Base-by-base conservation (phyloP, 1,140 invertebrate species). In the Anoplolepis gracilipes region DNA sequence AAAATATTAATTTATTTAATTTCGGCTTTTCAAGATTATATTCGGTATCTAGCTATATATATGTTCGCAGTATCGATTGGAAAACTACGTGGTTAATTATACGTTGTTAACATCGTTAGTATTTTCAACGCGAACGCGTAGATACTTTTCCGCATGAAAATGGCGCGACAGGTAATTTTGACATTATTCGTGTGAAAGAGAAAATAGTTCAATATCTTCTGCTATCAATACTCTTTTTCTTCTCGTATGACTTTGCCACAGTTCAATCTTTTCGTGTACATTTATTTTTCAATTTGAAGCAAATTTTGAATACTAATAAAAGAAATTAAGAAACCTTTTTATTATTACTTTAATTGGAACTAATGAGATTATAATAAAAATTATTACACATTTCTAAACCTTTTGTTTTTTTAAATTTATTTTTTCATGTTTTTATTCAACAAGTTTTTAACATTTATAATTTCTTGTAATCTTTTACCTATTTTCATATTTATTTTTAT, bases 91-190 rank as follows among this genome's bases (percentile, higher is more conserved):
- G 2, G 22, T 19, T 79, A 69, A 79, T 79, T 79, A 1, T 25
- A 13, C 16, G 61, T 5, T 25, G 33, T 78, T 59, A 70, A 64
- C 46, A 13, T 70, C 13, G 10, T 39, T 25, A 39, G 13, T 49
- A 70, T 53, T 69, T 78, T 77, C 57, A 42, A 76, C 59, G 57
- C 7, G n/a, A 77, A 46, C 19, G 25, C n/a, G 39, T 77, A 6
- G 4, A 19, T 30, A 59, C 39, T 81, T 65, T 46, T 39, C 16
- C 8, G 28, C 28, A 49, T 0, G 7, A 70, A 30, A 36, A 69
- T 13, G 7, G n/a, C 72, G 39, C 16, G 19, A 77, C 7, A 13
- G 10, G 13, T 64, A 65, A 78, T 78, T 78, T 55, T 59, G 8
- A 8, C 16, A 10, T 13, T 42, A 4, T 8, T 39, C 33, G 22